Evolutionary conservation across 2,888 invertebrate genomes (phyloP).

Genomic region (Bursaphelenchus okinawaensis): DNA sequence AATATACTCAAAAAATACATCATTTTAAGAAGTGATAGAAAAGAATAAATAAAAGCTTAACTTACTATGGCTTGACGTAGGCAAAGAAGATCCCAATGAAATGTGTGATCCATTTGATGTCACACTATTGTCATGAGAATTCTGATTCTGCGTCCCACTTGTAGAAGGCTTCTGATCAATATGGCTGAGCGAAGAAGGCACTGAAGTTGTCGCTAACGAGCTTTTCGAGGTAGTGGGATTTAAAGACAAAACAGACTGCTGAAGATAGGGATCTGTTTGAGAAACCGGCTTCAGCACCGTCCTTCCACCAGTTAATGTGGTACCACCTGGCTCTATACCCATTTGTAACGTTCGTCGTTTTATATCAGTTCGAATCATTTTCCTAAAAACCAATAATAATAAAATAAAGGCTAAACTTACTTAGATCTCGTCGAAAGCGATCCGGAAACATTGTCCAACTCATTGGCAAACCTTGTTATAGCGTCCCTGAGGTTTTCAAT

Average conservation of each 20-base stretch:
- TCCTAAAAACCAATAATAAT: conserved; percentile 4
- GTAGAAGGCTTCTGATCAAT: not conserved
- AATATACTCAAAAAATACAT: not conserved
- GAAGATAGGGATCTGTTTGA: not conserved
- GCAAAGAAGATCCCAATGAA: not conserved
- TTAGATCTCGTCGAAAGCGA: conserved; percentile 37
- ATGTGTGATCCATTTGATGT: not conserved
- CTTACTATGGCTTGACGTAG: not conserved
- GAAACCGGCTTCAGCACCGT: conserved; percentile 9
- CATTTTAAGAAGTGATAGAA: not conserved
- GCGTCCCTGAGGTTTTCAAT: conserved; percentile 42
- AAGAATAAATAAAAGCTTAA: not conserved
- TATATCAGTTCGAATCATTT: conserved; percentile 9
- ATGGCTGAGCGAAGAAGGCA: not conserved
- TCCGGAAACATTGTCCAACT: conserved; percentile 46
- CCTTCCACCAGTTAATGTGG: not conserved
- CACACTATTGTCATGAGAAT: not conserved
- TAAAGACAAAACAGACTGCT: not conserved
- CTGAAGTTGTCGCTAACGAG: not conserved
- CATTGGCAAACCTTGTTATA: conserved; percentile 46
- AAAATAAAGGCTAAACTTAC: conserved; percentile 29
- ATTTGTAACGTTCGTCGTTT: conserved; percentile 10
- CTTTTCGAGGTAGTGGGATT: not conserved
- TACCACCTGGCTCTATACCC: not conserved
- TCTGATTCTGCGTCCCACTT: not conserved